phyloP scores from a whole-genome alignment of 2,797 vertebrate species.

The Clarias laeviceps region DNA sequence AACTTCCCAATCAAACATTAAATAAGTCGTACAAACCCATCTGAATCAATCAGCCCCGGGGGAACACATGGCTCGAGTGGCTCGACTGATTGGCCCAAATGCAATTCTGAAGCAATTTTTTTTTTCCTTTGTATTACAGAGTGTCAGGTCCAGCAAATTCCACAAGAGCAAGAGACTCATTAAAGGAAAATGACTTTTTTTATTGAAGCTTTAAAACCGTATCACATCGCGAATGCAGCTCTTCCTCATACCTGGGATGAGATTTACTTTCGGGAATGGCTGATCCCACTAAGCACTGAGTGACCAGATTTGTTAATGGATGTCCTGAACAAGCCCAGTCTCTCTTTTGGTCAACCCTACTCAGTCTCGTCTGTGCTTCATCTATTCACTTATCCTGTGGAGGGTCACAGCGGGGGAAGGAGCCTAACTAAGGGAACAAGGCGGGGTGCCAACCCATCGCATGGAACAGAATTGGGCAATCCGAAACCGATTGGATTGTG shows the following conservation, averaged over 20 bases:
- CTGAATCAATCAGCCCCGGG: constrained; percentile 51
- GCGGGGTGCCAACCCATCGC: no score
- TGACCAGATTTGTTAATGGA: neutral
- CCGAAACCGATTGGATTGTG: no score
- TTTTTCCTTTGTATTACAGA: neutral
- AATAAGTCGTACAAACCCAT: constrained; percentile 55
- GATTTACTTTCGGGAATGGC: neutral
- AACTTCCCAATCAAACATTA: constrained; percentile 59
- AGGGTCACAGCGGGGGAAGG: no score
- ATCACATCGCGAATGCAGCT: neutral
- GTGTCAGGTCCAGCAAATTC: constrained; percentile 23
- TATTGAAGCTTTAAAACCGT: neutral
- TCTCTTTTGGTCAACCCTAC: neutral
- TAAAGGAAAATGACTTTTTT: constrained; percentile 9
- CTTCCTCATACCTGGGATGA: neutral
- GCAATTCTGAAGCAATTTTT: constrained; percentile 47
- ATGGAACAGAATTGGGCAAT: no score
- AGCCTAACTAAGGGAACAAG: no score
- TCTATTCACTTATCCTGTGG: no score
- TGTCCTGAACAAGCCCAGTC: neutral
- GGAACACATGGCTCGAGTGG: constrained; percentile 41
- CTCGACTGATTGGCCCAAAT: constrained; percentile 50
- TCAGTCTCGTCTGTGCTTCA: neutral
- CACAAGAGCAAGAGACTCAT: constrained; percentile 12
- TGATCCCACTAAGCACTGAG: neutral